Conservation (phyloP, 2,797 vertebrate species). For the Rhabdophis nuchalis region DNA sequence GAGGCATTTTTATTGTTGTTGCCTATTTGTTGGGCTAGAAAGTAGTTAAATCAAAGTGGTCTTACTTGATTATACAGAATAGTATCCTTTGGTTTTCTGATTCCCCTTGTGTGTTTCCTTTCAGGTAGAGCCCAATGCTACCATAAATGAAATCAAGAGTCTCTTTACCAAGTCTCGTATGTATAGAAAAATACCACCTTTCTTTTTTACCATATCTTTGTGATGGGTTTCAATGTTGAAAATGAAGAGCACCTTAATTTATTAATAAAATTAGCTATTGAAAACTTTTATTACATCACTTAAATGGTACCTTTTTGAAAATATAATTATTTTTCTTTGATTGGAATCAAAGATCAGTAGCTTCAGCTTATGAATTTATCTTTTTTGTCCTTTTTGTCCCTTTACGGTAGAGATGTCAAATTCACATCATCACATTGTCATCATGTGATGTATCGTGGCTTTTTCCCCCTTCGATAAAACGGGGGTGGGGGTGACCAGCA, state of each 20-base stretch:
- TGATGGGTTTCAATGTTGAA: not conserved
- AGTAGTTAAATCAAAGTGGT: not conserved
- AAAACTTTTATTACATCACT: not conserved
- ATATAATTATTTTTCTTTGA: not conserved
- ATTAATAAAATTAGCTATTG: not conserved
- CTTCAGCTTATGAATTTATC: not conserved
- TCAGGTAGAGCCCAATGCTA: slow-evolving; percentile 93
- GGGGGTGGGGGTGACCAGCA: too few relatives aligned
- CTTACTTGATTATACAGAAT: not conserved
- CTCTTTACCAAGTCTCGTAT: slow-evolving; percentile 92
- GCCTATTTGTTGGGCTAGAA: not conserved
- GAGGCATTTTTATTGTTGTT: not conserved
- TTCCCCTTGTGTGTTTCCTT: slow-evolving; percentile 4
- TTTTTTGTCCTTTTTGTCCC: not conserved
- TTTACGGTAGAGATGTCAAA: not conserved
- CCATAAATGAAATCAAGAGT: slow-evolving; percentile 90
- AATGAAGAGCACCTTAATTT: not conserved
- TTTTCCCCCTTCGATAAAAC: too few relatives aligned
- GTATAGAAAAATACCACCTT: slow-evolving; percentile 53
- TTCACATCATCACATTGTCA: too few relatives aligned
- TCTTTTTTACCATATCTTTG: not conserved
- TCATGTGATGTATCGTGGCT: too few relatives aligned
- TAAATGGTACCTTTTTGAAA: not conserved
- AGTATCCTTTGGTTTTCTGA: not conserved
- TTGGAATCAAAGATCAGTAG: not conserved